These are phyloP conservation scores for Athetis lepigone DNA, from an alignment of 2,888 invertebrate species.

Conservation along the genomic window DNA sequence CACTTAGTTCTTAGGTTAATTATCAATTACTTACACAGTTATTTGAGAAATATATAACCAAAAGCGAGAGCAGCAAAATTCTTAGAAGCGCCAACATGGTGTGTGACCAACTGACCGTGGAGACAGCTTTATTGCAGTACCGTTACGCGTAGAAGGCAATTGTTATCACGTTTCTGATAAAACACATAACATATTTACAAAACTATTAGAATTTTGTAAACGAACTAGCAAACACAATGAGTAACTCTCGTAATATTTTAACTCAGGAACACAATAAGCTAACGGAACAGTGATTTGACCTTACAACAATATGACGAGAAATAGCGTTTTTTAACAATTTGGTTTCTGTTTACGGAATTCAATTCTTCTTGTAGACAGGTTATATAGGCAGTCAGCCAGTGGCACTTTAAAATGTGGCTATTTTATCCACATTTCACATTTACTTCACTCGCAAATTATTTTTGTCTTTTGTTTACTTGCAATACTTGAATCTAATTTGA, in stretches of 20 bases:
- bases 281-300: conserved; percentile 10
- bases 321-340: too few species aligned
- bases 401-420: too few species aligned
- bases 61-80: conserved; percentile 39
- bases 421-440: too few species aligned
- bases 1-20: background rate
- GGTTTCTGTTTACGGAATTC: too few species aligned
- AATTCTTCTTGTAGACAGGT: too few species aligned
- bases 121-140: conserved; percentile 11
- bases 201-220: conserved; percentile 57
- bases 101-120: conserved; percentile 31
- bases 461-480: too few species aligned
- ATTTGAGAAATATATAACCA: conserved; percentile 47
- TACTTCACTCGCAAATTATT: too few species aligned
- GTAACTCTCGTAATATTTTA: conserved; percentile 46
- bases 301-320: too few species aligned
- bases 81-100: conserved; percentile 54
- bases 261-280: conserved; percentile 26
- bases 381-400: too few species aligned
- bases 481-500: too few species aligned
- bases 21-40: conserved; percentile 53
- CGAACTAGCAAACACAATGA: conserved; percentile 53
- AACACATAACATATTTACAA: conserved; percentile 45
- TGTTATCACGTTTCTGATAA: conserved; percentile 35
- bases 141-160: conserved; percentile 9